Evolutionary conservation across 2,113 vertebrate species (phyloP), one percentile per base, ranked within the genome.

Genomic region (Vulpes lagopus): DNA sequence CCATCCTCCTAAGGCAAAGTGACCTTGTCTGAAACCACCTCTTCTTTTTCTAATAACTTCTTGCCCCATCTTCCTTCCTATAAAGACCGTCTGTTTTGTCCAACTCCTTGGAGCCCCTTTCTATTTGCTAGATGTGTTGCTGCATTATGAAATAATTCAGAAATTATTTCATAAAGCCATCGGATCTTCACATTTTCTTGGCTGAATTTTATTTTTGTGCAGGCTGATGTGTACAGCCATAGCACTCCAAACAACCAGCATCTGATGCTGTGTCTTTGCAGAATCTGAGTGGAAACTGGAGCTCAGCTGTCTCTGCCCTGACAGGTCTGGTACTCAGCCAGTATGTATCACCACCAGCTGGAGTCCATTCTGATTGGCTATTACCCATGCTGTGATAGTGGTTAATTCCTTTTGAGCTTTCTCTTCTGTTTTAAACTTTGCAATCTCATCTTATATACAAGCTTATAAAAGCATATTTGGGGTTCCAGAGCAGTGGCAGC

Each of bases 301-400:
- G 11, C 43, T n/a, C 27, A 43, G 27, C 19, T 19, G 16, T n/a
- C 6, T 53, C 59, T 83, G 43, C 1, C 20, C 25, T 64, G 51
- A 14, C 8, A 14, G 8, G 14, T 51, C 12, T 51, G 19, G 16
- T 2, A 2, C 1, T 0, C 10, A 64, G 30, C 12, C 43, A 3
- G 7, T 35, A 25, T 20, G 3, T 51, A 4, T 20, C 0, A 11
- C 8, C 27, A 27, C 1, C 11, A 55, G 43, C 30, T 60, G 5
- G 43, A 10, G 5, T 74, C 32, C 11, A 5, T 87, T 67, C 43
- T 73, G 49, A 25, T 32, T 23, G 43, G 55, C 12, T 17, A 57
- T 35, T 85, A n/a, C 12, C 14, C 3, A 35, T 43, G 16, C 11
- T 2, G 0, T 25, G 35, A 62, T 30, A 49, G 20, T 80, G 51